Evolutionary conservation across 37 sponge, comb jelly and placozoan genomes (phyloP).

Genomic region (Spongilla lacustris): DNA sequence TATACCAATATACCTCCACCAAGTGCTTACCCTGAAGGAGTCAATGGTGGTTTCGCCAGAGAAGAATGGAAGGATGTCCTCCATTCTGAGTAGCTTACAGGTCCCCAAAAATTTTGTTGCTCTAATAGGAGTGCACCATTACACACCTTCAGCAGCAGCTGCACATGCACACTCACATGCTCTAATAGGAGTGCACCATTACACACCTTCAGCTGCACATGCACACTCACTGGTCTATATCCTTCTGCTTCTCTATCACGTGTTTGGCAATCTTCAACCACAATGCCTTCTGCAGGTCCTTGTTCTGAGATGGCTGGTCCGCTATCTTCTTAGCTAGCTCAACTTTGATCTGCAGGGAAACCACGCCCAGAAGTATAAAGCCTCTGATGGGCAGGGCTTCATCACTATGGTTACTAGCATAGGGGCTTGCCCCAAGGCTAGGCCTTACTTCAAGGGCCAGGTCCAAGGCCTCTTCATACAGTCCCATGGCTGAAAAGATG

Average conservation of each 20-base stretch:
- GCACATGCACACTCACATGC: slow-evolving; percentile 44
- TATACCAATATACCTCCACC: not conserved
- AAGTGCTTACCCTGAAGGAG: slow-evolving; percentile 81
- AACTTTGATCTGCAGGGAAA: slow-evolving; percentile 57
- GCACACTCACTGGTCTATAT: slow-evolving; percentile 67
- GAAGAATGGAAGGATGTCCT: slow-evolving; percentile 97
- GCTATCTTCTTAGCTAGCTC: slow-evolving; percentile 76
- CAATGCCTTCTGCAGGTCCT: slow-evolving; percentile 84
- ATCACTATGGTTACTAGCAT: too few relatives aligned
- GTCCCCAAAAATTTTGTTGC: slow-evolving; percentile 84
- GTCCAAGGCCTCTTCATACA: slow-evolving; percentile 90
- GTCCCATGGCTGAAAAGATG: slow-evolving; percentile 89
- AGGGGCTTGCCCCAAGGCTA: too few relatives aligned
- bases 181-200: slow-evolving; percentile 24
- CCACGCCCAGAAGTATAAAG: too few relatives aligned
- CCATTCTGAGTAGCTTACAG: slow-evolving; percentile 86
- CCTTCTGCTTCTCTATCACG: slow-evolving; percentile 80
- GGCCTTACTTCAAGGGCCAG: slow-evolving; percentile 71
- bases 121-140: slow-evolving; percentile 23
- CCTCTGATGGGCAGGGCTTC: not conserved
- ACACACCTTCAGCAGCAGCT: too few relatives aligned
- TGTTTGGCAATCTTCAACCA: slow-evolving; percentile 93
- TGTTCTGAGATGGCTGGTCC: slow-evolving; percentile 31
- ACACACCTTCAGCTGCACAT: not conserved
- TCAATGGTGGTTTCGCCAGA: slow-evolving; percentile 93